Evolutionary conservation across 1,140 invertebrate genomes (phyloP), one percentile per base, ranked within the genome.

Genomic region (Drosophila chauvacae): DNA sequence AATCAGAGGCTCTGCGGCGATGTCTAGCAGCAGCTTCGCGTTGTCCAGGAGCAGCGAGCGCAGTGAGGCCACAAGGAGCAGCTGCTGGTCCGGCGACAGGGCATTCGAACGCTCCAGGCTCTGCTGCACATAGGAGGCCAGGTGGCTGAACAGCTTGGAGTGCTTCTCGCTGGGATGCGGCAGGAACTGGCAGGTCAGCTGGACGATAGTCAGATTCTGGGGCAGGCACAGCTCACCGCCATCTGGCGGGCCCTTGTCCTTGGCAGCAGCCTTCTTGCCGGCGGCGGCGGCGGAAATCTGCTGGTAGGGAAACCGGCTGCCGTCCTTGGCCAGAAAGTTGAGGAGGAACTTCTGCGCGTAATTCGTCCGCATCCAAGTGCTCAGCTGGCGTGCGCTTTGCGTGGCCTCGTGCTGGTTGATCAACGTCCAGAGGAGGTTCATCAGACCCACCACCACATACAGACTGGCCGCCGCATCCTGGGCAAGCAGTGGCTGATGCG

Each of bases 381-480:
- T 82, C 20, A 94, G 83, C 44, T 94, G 90, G 18, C 88, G 69
- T 35, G 83, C 77, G 4, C 74, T 93, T 69, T 14, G 68, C 16
- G 23, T 39, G 2, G 63, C 9, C 64, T 94, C 93, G 11, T 93
- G 73, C 28, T 93, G 85, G 30, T 94, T 91, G 7, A 94, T 91
- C 53, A 95, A 92, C 11, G 93, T 92, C 85, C 93, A 94, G 18
- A 95, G 82, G 18, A 94, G 91, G 48, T 93, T 87, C 51, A 96
- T 93, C 28, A 95, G 94, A 66, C 94, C 91, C 28, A 95, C 86
- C 26, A 94, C 93, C 63, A 93, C 93, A 72, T 94, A 94, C 16
- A 96, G 80, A 41, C 95, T 93, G 41, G 91, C 77, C 7, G 93
- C 93, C 14, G 94, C 94, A 87, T 96, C 95, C 69, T 91, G 91